A percentile compares a stretch with the other conserved stretches of the same genome.
These are phyloP conservation scores for Hemithea aestivaria DNA, from an alignment of 2,888 invertebrate species.

Conservation along the genomic window DNA sequence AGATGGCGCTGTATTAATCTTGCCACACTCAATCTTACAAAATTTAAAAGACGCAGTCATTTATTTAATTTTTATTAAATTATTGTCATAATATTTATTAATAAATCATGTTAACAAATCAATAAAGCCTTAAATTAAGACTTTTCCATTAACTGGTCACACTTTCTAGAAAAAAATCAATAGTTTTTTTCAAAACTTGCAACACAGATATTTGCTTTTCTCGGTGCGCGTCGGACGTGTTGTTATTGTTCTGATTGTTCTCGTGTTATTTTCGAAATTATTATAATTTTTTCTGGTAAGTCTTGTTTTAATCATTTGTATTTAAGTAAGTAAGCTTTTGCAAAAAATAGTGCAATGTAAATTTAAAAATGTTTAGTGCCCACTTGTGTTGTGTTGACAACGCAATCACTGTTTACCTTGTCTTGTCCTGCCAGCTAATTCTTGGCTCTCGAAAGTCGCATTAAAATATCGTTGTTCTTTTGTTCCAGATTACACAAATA, in stretches of 20 bases:
- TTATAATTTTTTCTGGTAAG: conserved; percentile 14
- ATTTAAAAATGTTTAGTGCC: no score
- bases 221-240: conserved; percentile 23
- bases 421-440: conserved; percentile 15
- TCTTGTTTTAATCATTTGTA: neutral
- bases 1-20: no score
- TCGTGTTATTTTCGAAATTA: conserved; percentile 10
- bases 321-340: no score
- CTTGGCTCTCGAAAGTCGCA: conserved; percentile 30
- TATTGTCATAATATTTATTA: no score
- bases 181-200: conserved; percentile 18
- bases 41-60: no score
- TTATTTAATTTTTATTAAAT: no score
- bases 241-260: conserved; percentile 12
- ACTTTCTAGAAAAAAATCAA: conserved; percentile 9
- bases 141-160: conserved; percentile 14
- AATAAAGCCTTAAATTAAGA: no score
- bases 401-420: conserved; percentile 52
- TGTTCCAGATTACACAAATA: conserved; percentile 56
- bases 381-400: conserved; percentile 39
- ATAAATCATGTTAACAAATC: no score
- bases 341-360: no score
- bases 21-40: no score
- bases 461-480: conserved; percentile 49
- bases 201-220: conserved; percentile 30